Evolutionary conservation across 2,797 vertebrate genomes (phyloP), one percentile per base, ranked within the genome.

Genomic region (Capromys pilorides): DNA sequence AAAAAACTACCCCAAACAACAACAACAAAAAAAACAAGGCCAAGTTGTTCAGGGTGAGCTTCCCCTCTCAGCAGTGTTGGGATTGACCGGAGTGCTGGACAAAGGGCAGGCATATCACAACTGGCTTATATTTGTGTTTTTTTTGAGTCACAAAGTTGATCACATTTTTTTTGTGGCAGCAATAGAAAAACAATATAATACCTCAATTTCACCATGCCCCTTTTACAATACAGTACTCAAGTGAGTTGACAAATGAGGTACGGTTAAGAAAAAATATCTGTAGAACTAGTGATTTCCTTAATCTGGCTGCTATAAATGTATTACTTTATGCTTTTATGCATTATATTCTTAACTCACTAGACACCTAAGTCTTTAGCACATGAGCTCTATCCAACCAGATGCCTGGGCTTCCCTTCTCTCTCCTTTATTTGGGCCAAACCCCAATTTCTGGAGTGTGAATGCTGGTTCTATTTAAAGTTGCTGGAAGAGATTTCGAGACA

Each of bases 221-320:
- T 81, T 94, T 94, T 69, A 90, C 89, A 95, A 89, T 54, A 41
- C 45, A 92, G 94, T 77, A 69, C 28, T 36, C 28, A 95, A 71
- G 5, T 93, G 24, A 86, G 73, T 75, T 86, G 22, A 41, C 45
- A 94, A 67, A 92, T 83, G 81, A 94, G 13, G 41, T 49, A 45
- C 71, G 18, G 93, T 83, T 66, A 69, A 94, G 77, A 84, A 89
- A 83, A 88, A 66, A 31, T 45, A 88, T 41, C 4, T 41, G 16
- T 67, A 22, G 41, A 66, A 77, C 41, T 79, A 67, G 33, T 41
- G 71, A 93, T 1, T 73, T 86, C 57, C 24, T 92, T 90, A 82
- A 67, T 64, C 14, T 82, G 54, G 77, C 69, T 86, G 36, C n/a
- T 92, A 57, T 41, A 85, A 7, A 41, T 89, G 71, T 80, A 75